phyloP scores from a whole-genome alignment of 2,888 invertebrate genomes.

The Hesperia comma region DNA sequence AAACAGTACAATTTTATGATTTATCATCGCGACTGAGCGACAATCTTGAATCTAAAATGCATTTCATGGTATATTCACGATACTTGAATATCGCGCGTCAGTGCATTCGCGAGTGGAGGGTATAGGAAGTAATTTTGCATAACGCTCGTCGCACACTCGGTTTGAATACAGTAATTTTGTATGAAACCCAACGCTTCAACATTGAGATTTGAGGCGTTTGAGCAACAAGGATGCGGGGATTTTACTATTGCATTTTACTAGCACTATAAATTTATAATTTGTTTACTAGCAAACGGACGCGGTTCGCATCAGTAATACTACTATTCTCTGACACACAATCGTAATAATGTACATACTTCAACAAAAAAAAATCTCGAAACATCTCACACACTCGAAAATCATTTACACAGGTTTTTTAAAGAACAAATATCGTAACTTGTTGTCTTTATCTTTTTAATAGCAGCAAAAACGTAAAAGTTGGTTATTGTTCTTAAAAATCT shows the following conservation, averaged over 20 bases:
- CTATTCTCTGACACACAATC: too few relatives aligned
- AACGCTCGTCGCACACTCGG: constrained; percentile 9
- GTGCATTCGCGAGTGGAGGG: constrained; percentile 14
- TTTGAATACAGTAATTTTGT: constrained; percentile 5
- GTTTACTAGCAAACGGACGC: too few relatives aligned
- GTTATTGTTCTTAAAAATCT: too few relatives aligned
- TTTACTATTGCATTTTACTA: background rate
- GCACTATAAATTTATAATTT: background rate
- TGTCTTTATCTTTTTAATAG: too few relatives aligned
- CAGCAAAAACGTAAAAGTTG: too few relatives aligned
- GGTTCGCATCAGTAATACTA: too few relatives aligned
- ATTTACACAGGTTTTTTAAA: too few relatives aligned
- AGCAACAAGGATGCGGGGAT: background rate
- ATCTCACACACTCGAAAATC: too few relatives aligned
- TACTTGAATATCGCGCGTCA: constrained; percentile 16
- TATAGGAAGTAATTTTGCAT: constrained; percentile 28
- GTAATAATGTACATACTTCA: too few relatives aligned
- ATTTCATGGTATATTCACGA: constrained; percentile 13
- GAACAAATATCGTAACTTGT: too few relatives aligned
- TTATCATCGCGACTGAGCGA: constrained; percentile 3
- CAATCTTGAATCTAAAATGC: constrained; percentile 15
- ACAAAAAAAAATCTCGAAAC: too few relatives aligned
- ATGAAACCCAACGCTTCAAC: constrained; percentile 3
- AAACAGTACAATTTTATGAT: background rate
- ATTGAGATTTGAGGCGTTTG: constrained; percentile 3